phyloP scores from a whole-genome alignment of 2,888 invertebrate species.

The Acanthosepion esculentum region DNA sequence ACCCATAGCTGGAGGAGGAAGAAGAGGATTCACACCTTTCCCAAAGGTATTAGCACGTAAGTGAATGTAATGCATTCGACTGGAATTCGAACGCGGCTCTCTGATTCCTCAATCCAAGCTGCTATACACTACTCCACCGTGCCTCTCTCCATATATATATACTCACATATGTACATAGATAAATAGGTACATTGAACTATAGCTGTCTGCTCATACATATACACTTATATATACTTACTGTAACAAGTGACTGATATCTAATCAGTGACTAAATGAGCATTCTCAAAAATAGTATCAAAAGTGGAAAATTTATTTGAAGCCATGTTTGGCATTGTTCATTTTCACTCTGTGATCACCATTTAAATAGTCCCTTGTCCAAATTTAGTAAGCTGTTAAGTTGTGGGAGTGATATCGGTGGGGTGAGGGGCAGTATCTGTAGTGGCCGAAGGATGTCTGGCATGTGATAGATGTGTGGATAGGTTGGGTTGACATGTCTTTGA shows the following conservation, averaged over 20 bases:
- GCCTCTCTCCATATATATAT: background rate
- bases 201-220: background rate
- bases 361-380: background rate
- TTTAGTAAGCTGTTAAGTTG: constrained; percentile 25
- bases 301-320: background rate
- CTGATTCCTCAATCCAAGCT: too few species aligned
- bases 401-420: background rate
- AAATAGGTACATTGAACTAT: background rate
- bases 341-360: background rate
- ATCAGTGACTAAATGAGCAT: background rate
- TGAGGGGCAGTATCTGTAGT: background rate
- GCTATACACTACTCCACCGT: too few species aligned
- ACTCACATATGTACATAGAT: background rate
- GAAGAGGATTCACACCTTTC: too few species aligned
- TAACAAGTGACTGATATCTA: background rate
- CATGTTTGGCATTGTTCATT: background rate
- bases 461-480: background rate
- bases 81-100: too few species aligned
- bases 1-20: too few species aligned
- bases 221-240: background rate
- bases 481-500: background rate
- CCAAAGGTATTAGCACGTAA: too few species aligned
- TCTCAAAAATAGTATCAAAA: background rate
- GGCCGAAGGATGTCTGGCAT: background rate
- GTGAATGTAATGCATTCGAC: too few species aligned